phyloP scores from a whole-genome alignment of 2,113 vertebrate genomes.

The Rhadina sibilatrix region DNA sequence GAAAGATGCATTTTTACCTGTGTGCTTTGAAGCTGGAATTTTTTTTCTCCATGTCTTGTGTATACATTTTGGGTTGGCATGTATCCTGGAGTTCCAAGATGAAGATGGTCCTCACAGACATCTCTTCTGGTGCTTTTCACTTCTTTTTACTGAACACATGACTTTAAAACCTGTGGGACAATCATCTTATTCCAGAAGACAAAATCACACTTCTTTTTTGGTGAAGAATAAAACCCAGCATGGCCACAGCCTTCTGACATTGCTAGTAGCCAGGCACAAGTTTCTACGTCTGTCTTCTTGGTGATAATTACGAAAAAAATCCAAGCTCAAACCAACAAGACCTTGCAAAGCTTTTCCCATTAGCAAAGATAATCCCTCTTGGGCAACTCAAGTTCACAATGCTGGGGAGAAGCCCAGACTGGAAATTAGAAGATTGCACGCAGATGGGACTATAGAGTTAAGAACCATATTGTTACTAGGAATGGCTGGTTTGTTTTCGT shows the following conservation, averaged over 20 bases:
- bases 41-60: not conserved
- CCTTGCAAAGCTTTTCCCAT: not conserved
- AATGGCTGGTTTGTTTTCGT: not conserved
- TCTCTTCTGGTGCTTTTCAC: not conserved
- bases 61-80: not conserved
- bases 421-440: not conserved
- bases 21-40: not conserved
- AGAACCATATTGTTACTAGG: not conserved
- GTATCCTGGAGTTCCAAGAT: not conserved
- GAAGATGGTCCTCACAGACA: not conserved
- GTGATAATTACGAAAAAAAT: not conserved
- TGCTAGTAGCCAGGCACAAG: not conserved
- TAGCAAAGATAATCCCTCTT: not conserved
- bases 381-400: not conserved
- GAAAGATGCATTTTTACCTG: not conserved
- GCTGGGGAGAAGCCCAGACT: not conserved
- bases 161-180: not conserved
- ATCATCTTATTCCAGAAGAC: not conserved
- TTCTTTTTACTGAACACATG: not conserved
- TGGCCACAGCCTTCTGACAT: not conserved
- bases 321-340: not conserved
- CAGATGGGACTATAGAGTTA: not conserved
- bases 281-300: not conserved
- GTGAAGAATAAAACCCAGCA: not conserved
- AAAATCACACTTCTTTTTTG: not conserved